phyloP scores from a whole-genome alignment of 1,140 invertebrate genomes.

The Sitodiplosis mosellana region DNA sequence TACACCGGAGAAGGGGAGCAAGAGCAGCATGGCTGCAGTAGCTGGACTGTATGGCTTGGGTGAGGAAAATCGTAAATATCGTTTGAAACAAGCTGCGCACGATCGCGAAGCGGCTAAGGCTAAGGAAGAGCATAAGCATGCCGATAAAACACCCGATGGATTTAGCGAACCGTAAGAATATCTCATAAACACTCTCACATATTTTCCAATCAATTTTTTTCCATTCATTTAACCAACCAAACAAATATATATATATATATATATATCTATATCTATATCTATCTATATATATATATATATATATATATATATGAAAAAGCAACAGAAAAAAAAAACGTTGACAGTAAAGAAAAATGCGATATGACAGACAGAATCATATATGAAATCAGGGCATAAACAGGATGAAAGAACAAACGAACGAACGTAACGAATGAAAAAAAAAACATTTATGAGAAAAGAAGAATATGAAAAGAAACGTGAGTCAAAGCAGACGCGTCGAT shows the following conservation, averaged over 20 bases:
- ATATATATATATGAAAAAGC: neutral
- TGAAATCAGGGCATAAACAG: slow-evolving; percentile 12
- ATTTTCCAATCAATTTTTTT: neutral
- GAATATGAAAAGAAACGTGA: slow-evolving; percentile 11
- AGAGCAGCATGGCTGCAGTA: slow-evolving; percentile 18
- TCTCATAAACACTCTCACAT: neutral
- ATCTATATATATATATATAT: neutral
- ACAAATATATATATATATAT: neutral
- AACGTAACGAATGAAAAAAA: slow-evolving; percentile 1
- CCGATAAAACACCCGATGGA: slow-evolving; percentile 3
- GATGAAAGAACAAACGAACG: slow-evolving; percentile 1
- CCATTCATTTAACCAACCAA: neutral
- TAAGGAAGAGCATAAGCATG: neutral
- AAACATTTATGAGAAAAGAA: no score
- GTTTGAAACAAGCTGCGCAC: neutral
- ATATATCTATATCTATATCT: neutral
- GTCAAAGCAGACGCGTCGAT: slow-evolving; percentile 9
- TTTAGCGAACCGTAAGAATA: slow-evolving; percentile 5
- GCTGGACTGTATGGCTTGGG: slow-evolving; percentile 24
- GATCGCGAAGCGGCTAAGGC: neutral
- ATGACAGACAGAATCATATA: slow-evolving; percentile 1
- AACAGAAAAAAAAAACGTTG: neutral
- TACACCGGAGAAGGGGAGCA: no score
- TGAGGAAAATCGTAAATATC: slow-evolving; percentile 21
- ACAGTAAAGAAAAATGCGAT: neutral